phyloP scores from a whole-genome alignment of 2,797 vertebrate species.

The Gadopsis marmoratus region DNA sequence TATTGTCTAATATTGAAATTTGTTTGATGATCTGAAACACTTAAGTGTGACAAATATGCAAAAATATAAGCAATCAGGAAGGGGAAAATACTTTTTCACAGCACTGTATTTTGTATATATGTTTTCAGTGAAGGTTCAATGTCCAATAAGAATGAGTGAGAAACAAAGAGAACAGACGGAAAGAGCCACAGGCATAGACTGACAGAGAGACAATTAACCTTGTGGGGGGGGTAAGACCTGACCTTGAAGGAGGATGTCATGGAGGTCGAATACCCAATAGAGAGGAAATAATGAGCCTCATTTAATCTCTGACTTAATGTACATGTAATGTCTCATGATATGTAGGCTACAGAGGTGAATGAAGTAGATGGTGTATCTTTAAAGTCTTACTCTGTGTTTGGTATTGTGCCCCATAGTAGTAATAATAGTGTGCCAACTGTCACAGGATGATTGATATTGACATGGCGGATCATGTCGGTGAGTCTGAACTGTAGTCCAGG shows the following conservation, averaged over 20 bases:
- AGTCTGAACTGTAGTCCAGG: background rate
- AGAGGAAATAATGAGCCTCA: conserved; percentile 17
- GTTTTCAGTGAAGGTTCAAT: background rate
- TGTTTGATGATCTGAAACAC: too few relatives aligned
- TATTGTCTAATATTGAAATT: too few relatives aligned
- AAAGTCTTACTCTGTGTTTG: conserved; percentile 13
- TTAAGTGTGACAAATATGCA: too few relatives aligned
- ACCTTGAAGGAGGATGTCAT: conserved; percentile 27
- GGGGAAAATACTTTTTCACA: too few relatives aligned
- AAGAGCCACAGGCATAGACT: too few relatives aligned
- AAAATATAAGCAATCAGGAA: too few relatives aligned
- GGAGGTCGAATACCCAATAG: conserved; percentile 17
- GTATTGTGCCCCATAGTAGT: background rate
- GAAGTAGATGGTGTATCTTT: conserved; percentile 22
- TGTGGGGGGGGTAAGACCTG: background rate
- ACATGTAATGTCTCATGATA: background rate
- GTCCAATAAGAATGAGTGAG: background rate
- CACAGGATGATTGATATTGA: conserved; percentile 28
- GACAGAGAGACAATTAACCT: conserved; percentile 9
- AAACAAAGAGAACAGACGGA: background rate
- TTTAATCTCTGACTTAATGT: conserved; percentile 31
- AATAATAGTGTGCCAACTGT: background rate
- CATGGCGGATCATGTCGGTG: background rate
- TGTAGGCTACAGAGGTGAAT: conserved; percentile 21
- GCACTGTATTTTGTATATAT: too few relatives aligned